phyloP scores from a whole-genome alignment of 2,888 invertebrate genomes.

The Empis stercorea region DNA sequence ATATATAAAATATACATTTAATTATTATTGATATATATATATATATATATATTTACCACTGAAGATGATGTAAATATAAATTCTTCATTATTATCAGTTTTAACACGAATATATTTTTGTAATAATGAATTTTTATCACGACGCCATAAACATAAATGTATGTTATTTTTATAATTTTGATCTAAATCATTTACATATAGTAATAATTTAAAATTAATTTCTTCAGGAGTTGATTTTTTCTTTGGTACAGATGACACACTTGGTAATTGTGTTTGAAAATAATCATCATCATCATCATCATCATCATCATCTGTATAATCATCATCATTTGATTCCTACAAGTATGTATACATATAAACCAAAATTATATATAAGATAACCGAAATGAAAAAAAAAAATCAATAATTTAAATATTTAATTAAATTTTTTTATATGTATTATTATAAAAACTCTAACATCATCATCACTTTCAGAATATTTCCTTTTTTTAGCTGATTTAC shows the following conservation, averaged over 20 bases:
- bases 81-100: conserved; percentile 25
- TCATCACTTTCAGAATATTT: conserved; percentile 15
- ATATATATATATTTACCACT: conserved; percentile 24
- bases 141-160: conserved; percentile 33
- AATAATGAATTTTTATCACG: conserved; percentile 32
- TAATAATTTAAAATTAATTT: conserved; percentile 21
- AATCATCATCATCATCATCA: conserved; percentile 14
- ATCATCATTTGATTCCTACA: not conserved
- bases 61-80: conserved; percentile 34
- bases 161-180: conserved; percentile 25
- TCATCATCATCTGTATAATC: conserved; percentile 7
- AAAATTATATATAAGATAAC: too few relatives aligned
- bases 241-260: too few relatives aligned
- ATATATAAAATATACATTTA: too few relatives aligned
- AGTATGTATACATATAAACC: too few relatives aligned
- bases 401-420: too few relatives aligned
- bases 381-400: too few relatives aligned
- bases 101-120: conserved; percentile 34
- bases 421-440: too few relatives aligned
- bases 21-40: too few relatives aligned
- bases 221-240: conserved; percentile 1
- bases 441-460: too few relatives aligned
- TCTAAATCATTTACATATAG: conserved; percentile 30
- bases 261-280: conserved; percentile 8
- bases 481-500: conserved; percentile 14